Base-by-base conservation (phyloP, 2,888 invertebrate species). In the Xanthia icteritia region DNA sequence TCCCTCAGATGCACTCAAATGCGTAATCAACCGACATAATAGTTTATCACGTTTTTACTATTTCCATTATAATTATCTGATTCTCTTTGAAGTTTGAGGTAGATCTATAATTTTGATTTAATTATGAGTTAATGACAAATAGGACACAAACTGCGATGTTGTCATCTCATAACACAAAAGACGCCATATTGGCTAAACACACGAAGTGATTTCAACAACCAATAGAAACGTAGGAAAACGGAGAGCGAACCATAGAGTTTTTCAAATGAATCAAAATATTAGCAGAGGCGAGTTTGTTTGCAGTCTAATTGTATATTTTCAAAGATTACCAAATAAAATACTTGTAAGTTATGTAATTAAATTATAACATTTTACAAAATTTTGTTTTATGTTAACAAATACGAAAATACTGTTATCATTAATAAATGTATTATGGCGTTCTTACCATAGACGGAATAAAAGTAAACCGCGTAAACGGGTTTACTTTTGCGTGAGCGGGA, bases 141-240 rank as follows among this genome's bases (percentile, higher is more conserved):
- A 93, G 92, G 92, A 93, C 95, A 95, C 95, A 95, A 96, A 96
- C 94, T 96, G 94, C 95, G 96, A 96, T 97, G 97, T 96, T 97
- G 97, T 97, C 97, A 97, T 96, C 96, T 96, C 95, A 95, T 94
- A 96, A 96, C 95, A 96, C 95, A 92, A 95, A 92, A 93, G 94
- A 94, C 97, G 97, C 97, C 97, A 97, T 97, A 95, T 96, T 96
- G 96, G 94, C 91, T 93, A 94, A 94, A 92, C 92, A 93, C 92
- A 92, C 91, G 90, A 88, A 90, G 81, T 89, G 81, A 79, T 79
- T 87, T 69, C 68, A 83, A 76, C 82, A 74, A 75, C 87, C 86
- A 86, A 83, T 85, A 76, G 73, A 64, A 86, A 63, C 66, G 60
- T 87, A 72, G 82, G 79, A 87, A 85, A 79, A 74, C 73, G 42